phyloP scores from a whole-genome alignment of 2,888 invertebrate genomes.

The Griposia aprilina region DNA sequence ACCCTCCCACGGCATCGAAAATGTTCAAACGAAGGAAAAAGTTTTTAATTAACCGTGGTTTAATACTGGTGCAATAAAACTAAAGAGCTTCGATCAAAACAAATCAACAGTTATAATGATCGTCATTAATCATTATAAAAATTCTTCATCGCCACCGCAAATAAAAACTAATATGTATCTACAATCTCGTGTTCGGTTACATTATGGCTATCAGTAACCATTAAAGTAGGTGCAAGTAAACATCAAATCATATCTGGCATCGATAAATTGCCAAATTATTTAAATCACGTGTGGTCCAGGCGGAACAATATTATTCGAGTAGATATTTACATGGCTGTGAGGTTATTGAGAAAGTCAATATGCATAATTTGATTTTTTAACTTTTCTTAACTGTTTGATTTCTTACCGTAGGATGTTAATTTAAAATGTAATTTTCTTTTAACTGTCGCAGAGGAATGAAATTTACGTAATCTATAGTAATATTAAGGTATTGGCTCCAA shows the following conservation, averaged over 20 bases:
- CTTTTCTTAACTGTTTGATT: conserved; percentile 46
- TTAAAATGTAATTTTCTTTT: background rate
- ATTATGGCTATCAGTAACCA: conserved; percentile 70
- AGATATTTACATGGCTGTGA: conserved; percentile 64
- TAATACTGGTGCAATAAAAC: conserved; percentile 73
- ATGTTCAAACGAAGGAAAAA: conserved; percentile 43
- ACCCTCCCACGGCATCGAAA: conserved; percentile 58
- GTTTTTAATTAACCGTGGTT: conserved; percentile 72
- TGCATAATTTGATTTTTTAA: conserved; percentile 60
- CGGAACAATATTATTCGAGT: conserved; percentile 67
- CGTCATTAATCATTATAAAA: conserved; percentile 79
- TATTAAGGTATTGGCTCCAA: background rate
- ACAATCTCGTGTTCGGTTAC: conserved; percentile 74
- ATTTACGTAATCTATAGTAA: background rate
- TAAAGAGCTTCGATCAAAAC: conserved; percentile 78
- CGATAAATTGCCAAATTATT: conserved; percentile 84
- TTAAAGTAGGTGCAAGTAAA: conserved; percentile 74
- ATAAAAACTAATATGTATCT: conserved; percentile 73
- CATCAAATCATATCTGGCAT: conserved; percentile 79
- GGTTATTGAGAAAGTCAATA: conserved; percentile 65
- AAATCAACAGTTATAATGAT: conserved; percentile 79
- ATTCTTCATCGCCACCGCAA: conserved; percentile 76
- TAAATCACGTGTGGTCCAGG: conserved; percentile 79
- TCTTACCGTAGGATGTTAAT: conserved; percentile 4
- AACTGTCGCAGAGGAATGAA: background rate